Base-by-base conservation (phyloP, 2,888 invertebrate species). In the Parnassius mnemosyne region DNA sequence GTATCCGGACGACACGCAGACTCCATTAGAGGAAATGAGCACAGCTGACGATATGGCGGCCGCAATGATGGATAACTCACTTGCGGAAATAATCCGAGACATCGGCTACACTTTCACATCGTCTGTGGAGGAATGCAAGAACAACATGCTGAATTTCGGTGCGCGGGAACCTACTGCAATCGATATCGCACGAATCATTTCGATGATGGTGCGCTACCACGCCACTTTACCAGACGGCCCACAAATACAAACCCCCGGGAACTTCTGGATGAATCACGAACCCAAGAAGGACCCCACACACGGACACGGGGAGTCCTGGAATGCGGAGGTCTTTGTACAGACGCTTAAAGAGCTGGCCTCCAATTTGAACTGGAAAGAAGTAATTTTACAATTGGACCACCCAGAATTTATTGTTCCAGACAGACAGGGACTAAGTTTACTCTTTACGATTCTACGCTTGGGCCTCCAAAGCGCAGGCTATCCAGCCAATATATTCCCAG, bases 251-350 rank as follows among this genome's bases (percentile, higher is more conserved):
- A 93, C 93, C 43, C 94, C 95, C 9, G 94, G 94, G 7, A 93
- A 92, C 71, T 95, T 94, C 78, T 95, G 95, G 92, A 84, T 87
- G 80, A 92, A 85, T 50, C 90, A 92, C 10, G 89, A 92, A 63
- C 78, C 86, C n/a, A 92, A 93, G 69, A 93, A 94, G 66, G 93
- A 94, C 51, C 71, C 81, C 0, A 79, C 91, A 53, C 85, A 81
- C 63, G 77, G 79, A 57, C 81, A 85, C 76, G 76, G 93, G 85
- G 81, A 94, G 80, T 93, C 96, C 3, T 99, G 99, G 99, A 98
- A 98, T 83, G 94, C 97, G 11, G 98, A 99, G 78, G 94, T 97
- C 60, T 98, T 99, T 80, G 96, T 98, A 50, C 96, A 97, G 81
- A 95, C 97, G n/a, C 87, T 98, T 41, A 97, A 97, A 82, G 98